Percentiles rank a stretch among this genome's conserved stretches.
phyloP scores from a whole-genome alignment of 2,113 vertebrate genomes.

The Protobothrops flavoviridis region DNA sequence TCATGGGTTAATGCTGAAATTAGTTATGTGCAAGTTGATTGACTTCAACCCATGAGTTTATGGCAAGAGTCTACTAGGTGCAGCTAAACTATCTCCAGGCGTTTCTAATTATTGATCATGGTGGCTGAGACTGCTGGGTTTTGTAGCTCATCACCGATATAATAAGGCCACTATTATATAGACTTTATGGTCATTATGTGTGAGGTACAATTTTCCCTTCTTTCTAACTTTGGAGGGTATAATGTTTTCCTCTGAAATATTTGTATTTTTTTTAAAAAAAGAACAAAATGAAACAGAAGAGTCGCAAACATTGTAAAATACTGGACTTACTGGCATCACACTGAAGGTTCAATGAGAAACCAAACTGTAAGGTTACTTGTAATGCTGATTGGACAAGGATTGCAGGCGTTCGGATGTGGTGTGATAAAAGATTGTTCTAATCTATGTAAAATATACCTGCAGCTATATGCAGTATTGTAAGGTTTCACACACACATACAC shows the following conservation, averaged over 20 bases:
- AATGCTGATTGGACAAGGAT: neutral
- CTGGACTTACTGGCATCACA: neutral
- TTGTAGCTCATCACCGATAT: neutral
- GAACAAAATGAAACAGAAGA: neutral
- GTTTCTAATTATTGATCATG: neutral
- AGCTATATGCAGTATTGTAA: neutral
- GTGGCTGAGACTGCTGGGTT: neutral
- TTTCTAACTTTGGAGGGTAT: neutral
- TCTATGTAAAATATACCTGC: neutral
- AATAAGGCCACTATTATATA: neutral
- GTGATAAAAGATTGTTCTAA: neutral
- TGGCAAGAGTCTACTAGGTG: neutral
- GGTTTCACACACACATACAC: neutral
- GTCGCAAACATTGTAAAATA: neutral
- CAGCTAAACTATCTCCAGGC: neutral
- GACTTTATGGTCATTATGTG: neutral
- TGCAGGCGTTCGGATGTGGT: neutral
- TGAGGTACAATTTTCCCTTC: neutral
- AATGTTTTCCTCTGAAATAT: neutral
- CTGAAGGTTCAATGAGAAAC: neutral
- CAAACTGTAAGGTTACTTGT: neutral
- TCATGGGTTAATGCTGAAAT: neutral
- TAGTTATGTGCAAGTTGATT: neutral
- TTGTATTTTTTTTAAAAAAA: neutral
- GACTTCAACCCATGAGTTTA: neutral